Evolutionary conservation across 2,888 invertebrate species (phyloP), one percentile per base, ranked within the genome.

Genomic region (Orthosia incerta): DNA sequence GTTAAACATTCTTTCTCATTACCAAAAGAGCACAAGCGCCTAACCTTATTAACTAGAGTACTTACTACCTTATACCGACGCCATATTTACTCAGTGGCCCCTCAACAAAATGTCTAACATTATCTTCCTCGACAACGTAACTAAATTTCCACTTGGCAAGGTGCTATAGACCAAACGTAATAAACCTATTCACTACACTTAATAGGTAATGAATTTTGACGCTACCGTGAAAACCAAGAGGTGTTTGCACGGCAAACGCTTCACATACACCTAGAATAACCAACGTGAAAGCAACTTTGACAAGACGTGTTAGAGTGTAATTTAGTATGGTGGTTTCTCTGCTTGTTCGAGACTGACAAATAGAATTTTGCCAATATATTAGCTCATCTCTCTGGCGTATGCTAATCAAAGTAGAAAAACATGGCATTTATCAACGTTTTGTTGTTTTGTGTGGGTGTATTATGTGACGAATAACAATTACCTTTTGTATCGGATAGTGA

Each of bases 121-220:
- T 79, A 81, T 74, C 81, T 60, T 26, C 57, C 69, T 15, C 50
- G 80, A 83, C 80, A 79, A 60, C 66, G 62, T 80, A 67, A 83
- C 77, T 84, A 71, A 84, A 77, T 80, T 82, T 68, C 71, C 76
- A 65, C 80, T 83, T 76, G 64, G 31, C 51, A 64, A 78, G 74
- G 66, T 26, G 61, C 61, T 62, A 75, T 71, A 80, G 79, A 77
- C 76, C 76, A 76, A 82, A 81, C 61, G 79, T 81, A 81, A 84
- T 84, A 79, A 86, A 83, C 81, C 76, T 73, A 84, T 87, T 87
- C 80, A 74, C 78, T 74, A 82, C 80, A 83, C 84, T 87, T 78
- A 86, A 31, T 63, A 87, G 73, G 77, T 86, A 87, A 87, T 86
- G 86, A 87, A 87, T 87, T 87, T 86, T 83, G 83, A 85, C 81